Base-by-base conservation (phyloP, 2,888 invertebrate genomes). In the Belgica antarctica region DNA sequence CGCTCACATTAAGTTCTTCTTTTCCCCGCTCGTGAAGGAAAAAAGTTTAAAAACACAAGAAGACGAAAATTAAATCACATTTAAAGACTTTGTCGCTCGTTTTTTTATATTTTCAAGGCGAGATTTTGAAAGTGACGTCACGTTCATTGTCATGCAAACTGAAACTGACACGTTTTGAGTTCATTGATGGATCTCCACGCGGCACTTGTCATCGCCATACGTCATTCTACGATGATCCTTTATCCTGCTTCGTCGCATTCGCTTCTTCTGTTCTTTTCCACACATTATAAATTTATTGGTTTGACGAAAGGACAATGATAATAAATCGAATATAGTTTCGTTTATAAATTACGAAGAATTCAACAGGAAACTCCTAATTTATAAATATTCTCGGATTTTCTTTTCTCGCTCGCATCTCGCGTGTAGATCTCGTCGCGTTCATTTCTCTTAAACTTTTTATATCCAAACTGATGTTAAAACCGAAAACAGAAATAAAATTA, bases 311-410 rank as follows among this genome's bases (percentile, higher is more conserved):
- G 66, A 66, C 66, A 66, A 47, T 47, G 17, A 52, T 63, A 63
- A 66, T 66, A 52, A 66, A 66, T 47, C 66, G 52, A 66, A 66
- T 12, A 41, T 41, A 15, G 41, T 24, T 52, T 68, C 22, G 19
- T 15, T 34, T 68, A 68, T 57, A 57, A 68, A 68, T 68, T 28
- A 68, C 57, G 4, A 24, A 68, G 57, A 57, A 57, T 68, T 57
- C 57, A 57, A 68, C 68, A 68, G 68, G 68, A 68, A 68, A 68
- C 47, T 47, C 17, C 68, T 68, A 52, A 57, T 68, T 68, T 68
- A 22, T 66, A 66, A 68, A 68, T 19, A 68, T 46, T 7, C 15
- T 28, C 25, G 17, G 17, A 46, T 22, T n/a, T 41, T 22, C 63
- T 17, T 24, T 28, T 62, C 17, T 27, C 15, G 41, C 27, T 47